phyloP scores from a whole-genome alignment of 2,888 invertebrate genomes.

The Andrena hattorfiana region DNA sequence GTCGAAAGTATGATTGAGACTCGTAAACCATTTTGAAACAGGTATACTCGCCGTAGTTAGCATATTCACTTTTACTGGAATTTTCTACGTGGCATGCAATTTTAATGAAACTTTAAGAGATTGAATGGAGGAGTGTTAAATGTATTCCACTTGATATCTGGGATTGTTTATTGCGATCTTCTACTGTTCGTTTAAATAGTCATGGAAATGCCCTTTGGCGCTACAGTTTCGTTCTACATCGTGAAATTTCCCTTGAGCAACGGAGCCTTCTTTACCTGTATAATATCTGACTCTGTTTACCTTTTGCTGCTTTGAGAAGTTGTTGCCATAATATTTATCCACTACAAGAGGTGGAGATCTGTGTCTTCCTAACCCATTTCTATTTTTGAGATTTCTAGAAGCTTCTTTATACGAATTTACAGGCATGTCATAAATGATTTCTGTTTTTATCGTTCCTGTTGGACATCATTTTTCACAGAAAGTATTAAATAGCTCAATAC shows the following conservation, averaged over 20 bases:
- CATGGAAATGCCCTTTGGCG: not conserved
- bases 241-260: not conserved
- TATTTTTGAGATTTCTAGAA: not conserved
- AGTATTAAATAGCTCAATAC: no score
- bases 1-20: not conserved
- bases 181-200: not conserved
- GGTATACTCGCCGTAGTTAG: no score
- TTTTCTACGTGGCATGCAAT: not conserved
- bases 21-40: no score
- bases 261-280: not conserved
- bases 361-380: not conserved
- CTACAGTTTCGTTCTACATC: not conserved
- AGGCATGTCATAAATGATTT: no score
- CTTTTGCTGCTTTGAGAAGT: conserved; percentile 3
- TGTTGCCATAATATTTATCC: not conserved
- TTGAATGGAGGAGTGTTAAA: not conserved
- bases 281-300: not conserved
- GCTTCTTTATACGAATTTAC: not conserved
- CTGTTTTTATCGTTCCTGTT: no score
- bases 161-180: not conserved
- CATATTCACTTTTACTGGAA: not conserved
- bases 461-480: no score
- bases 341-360: not conserved
- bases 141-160: not conserved
- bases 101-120: not conserved